Conservation (phyloP, 1,140 invertebrate genomes). For the Cydia amplana region DNA sequence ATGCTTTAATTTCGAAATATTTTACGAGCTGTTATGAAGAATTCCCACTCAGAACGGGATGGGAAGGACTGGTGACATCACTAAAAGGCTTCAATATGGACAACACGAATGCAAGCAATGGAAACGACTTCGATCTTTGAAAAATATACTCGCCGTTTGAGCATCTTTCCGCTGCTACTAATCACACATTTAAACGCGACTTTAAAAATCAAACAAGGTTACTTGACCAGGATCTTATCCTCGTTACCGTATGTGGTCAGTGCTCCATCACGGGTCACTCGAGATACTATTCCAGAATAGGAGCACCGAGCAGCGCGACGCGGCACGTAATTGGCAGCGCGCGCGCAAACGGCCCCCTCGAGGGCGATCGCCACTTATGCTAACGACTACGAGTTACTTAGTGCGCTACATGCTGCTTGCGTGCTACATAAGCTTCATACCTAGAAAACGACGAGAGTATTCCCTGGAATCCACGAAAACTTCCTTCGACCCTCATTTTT, state of each 20-base stretch:
- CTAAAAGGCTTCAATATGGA: too few species aligned
- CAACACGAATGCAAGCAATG: too few species aligned
- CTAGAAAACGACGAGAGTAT: conserved; percentile 7
- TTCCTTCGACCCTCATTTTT: not conserved
- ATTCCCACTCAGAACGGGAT: too few species aligned
- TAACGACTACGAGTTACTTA: conserved; percentile 46
- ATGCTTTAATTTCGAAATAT: too few species aligned
- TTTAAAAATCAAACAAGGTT: too few species aligned
- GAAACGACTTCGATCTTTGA: too few species aligned
- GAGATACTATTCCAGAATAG: conserved; percentile 26
- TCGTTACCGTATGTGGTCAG: not conserved
- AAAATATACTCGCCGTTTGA: too few species aligned
- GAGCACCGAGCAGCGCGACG: conserved; percentile 27
- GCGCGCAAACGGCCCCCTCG: conserved; percentile 47
- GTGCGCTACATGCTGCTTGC: conserved; percentile 18
- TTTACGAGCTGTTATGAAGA: too few species aligned
- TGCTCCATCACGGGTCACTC: not conserved
- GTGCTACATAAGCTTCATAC: conserved; percentile 18
- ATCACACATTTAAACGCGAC: too few species aligned
- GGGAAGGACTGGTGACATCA: too few species aligned
- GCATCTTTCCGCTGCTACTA: too few species aligned
- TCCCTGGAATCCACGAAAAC: not conserved
- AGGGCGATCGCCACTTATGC: conserved; percentile 49
- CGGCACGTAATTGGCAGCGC: conserved; percentile 34
- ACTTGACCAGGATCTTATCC: not conserved